These are phyloP conservation scores for Drosophila subpulchrella DNA, from an alignment of 1,140 invertebrate species.

Conservation along the genomic window DNA sequence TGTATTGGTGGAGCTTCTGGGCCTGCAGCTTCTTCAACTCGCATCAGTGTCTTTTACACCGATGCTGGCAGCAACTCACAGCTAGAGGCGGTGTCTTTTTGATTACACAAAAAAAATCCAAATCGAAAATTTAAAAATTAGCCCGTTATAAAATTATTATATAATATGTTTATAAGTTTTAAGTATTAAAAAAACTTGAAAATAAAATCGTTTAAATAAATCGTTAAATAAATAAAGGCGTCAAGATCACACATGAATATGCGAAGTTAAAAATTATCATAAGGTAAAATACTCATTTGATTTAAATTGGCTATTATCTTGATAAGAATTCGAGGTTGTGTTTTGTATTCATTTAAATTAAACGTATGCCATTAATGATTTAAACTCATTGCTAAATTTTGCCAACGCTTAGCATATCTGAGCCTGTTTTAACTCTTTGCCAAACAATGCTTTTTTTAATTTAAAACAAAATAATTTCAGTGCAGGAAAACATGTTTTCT, in stretches of 20 bases:
- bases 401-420: background rate
- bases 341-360: background rate
- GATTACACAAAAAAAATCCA: slow-evolving; percentile 1
- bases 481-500: background rate
- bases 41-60: slow-evolving; percentile 14
- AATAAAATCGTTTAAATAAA: background rate
- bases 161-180: background rate
- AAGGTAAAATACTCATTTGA: background rate
- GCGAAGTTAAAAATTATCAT: background rate
- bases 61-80: slow-evolving; percentile 14
- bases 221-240: background rate
- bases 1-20: slow-evolving; percentile 17
- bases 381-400: background rate
- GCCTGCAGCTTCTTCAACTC: slow-evolving; percentile 15
- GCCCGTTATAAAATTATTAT: background rate
- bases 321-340: background rate
- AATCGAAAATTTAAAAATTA: background rate
- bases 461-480: background rate
- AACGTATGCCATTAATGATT: background rate
- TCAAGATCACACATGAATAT: background rate
- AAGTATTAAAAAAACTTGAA: no score
- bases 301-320: background rate
- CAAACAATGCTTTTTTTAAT: no score
- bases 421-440: background rate
- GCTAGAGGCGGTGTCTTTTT: slow-evolving; percentile 10